phyloP scores from a whole-genome alignment of 1,140 invertebrate genomes.

The Anthonomus grandis region DNA sequence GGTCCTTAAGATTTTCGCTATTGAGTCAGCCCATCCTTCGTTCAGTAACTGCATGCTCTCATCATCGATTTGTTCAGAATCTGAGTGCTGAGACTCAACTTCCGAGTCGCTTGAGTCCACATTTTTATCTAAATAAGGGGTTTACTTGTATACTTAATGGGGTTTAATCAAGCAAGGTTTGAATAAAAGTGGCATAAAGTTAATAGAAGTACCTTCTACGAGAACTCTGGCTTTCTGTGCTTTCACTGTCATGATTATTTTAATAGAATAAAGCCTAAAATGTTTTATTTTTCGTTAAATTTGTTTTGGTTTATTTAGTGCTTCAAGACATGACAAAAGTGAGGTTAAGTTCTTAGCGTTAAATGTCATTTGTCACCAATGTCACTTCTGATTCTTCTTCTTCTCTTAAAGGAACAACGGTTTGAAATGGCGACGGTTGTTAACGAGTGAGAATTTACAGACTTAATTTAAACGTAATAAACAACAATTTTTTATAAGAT shows the following conservation, averaged over 20 bases:
- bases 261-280: too few relatives aligned
- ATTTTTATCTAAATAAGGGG: not conserved
- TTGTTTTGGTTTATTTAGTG: too few relatives aligned
- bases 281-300: too few relatives aligned
- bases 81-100: not conserved
- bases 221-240: slow-evolving; percentile 6
- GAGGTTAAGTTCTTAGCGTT: too few relatives aligned
- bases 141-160: not conserved
- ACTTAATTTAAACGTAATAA: too few relatives aligned
- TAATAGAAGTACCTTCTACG: slow-evolving; percentile 9
- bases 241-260: slow-evolving; percentile 13
- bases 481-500: too few relatives aligned
- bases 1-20: slow-evolving; percentile 70
- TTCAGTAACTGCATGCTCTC: slow-evolving; percentile 42
- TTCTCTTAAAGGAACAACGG: too few relatives aligned
- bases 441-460: too few relatives aligned
- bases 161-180: not conserved
- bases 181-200: not conserved
- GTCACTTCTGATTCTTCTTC: too few relatives aligned
- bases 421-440: too few relatives aligned
- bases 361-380: too few relatives aligned
- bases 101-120: not conserved
- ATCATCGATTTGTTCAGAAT: slow-evolving; percentile 16
- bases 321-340: too few relatives aligned
- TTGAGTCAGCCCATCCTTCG: slow-evolving; percentile 65